These are phyloP conservation scores for Arvicola amphibius DNA, from an alignment of 2,797 vertebrate species.

Conservation along the genomic window DNA sequence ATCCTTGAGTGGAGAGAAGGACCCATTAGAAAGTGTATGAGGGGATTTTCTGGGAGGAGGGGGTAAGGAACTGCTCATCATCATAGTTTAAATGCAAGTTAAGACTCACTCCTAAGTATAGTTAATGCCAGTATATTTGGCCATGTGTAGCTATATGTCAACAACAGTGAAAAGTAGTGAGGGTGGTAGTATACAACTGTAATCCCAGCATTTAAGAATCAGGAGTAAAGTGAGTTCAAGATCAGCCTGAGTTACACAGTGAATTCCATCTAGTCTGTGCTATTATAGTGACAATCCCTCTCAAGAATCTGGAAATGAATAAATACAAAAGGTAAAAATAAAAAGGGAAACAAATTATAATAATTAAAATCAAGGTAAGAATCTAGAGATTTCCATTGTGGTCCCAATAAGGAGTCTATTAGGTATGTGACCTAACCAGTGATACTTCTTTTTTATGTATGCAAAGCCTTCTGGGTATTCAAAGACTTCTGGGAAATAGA, in stretches of 20 bases:
- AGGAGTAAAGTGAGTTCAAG: background rate
- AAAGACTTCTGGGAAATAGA: conserved; percentile 33
- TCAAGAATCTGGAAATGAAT: background rate
- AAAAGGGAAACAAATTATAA: conserved; percentile 39
- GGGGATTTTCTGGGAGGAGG: background rate
- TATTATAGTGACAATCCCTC: background rate
- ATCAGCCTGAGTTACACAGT: background rate
- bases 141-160: background rate
- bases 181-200: background rate
- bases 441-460: background rate
- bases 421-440: background rate
- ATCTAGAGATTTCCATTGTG: conserved; percentile 22
- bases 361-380: conserved; percentile 56
- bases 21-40: background rate
- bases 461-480: background rate
- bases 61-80: background rate
- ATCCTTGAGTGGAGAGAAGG: background rate
- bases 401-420: background rate
- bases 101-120: conserved; percentile 1
- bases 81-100: background rate
- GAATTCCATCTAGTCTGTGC: background rate
- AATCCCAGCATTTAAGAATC: background rate
- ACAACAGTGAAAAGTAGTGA: background rate
- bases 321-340: background rate
- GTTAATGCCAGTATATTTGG: conserved; percentile 38